Conservation (phyloP, 2,888 invertebrate genomes). For the Drosophila antonietae region DNA sequence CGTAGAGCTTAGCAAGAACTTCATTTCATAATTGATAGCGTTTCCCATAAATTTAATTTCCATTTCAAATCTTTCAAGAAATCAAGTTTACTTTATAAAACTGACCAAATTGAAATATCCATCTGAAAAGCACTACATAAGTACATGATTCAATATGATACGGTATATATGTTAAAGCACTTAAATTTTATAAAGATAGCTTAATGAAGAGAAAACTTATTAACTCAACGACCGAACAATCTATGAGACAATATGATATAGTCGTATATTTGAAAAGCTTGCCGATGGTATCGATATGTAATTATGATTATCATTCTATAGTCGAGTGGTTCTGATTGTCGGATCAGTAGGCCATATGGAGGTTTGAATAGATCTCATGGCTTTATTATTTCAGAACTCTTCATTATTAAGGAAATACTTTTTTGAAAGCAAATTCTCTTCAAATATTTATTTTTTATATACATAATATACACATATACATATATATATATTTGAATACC, state of each 20-base stretch:
- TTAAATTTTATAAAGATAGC: background rate
- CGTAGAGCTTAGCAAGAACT: background rate
- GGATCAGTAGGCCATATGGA: background rate
- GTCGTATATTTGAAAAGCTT: background rate
- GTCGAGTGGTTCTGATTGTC: background rate
- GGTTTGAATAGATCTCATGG: background rate
- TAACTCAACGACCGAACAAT: background rate
- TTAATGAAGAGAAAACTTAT: background rate
- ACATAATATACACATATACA: background rate
- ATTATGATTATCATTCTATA: background rate
- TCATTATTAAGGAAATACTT: background rate
- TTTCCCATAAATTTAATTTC: background rate
- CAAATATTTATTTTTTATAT: background rate
- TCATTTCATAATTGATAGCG: constrained; percentile 1
- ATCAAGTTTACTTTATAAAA: background rate
- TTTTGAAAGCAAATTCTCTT: background rate
- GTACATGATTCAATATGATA: background rate
- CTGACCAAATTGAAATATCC: background rate
- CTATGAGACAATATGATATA: background rate
- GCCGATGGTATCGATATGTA: background rate
- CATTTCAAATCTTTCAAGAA: background rate
- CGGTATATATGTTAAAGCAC: background rate
- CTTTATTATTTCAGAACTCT: background rate
- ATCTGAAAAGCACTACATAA: background rate
- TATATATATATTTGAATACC: background rate